phyloP scores from a whole-genome alignment of 2,797 vertebrate genomes.

The Astyanax mexicanus region DNA sequence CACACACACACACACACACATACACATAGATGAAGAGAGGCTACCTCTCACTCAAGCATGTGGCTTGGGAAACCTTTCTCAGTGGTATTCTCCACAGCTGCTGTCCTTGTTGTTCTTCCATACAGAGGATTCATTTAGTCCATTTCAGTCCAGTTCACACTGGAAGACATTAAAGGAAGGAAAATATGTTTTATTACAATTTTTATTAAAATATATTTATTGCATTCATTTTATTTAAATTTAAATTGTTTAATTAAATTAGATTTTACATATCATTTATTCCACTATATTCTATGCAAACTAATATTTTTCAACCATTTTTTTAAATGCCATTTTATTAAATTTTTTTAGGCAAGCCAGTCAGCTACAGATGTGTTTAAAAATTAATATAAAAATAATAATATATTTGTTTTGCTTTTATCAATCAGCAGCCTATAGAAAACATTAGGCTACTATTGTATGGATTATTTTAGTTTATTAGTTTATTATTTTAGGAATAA shows the following conservation, averaged over 20 bases:
- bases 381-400: too few species aligned
- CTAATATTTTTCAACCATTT: background rate
- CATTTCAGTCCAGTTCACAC: background rate
- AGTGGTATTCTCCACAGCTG: background rate
- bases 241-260: background rate
- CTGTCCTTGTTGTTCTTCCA: background rate
- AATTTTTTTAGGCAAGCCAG: too few species aligned
- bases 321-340: too few species aligned
- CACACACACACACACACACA: constrained; percentile 50
- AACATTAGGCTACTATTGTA: too few species aligned
- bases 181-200: too few species aligned
- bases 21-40: background rate
- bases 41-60: background rate
- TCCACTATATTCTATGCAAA: background rate
- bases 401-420: too few species aligned
- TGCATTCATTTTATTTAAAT: background rate
- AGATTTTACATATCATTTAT: background rate
- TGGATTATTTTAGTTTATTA: too few species aligned
- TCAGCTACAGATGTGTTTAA: too few species aligned
- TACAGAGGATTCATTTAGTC: background rate
- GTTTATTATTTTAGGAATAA: too few species aligned
- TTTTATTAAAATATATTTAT: background rate
- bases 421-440: too few species aligned
- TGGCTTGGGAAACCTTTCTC: background rate
- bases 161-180: too few species aligned